Conservation (phyloP, 2,888 invertebrate genomes). For the Andrena haemorrhoa region DNA sequence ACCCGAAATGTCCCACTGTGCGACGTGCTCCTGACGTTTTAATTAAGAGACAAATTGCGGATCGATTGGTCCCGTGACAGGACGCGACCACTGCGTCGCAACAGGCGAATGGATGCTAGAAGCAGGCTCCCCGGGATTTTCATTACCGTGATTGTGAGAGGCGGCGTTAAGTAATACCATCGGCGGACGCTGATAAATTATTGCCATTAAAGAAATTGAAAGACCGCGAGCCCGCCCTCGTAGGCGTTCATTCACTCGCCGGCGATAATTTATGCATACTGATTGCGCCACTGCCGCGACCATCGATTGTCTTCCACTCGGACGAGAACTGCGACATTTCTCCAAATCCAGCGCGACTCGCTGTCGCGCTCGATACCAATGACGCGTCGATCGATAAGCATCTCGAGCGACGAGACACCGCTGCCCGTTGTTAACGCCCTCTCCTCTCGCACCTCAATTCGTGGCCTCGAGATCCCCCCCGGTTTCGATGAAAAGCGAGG, state of each 20-base stretch:
- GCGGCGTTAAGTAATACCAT: constrained; percentile 48
- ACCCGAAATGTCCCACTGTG: too few species aligned
- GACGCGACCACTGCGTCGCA: neutral
- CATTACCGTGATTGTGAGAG: constrained; percentile 38
- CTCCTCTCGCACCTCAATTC: neutral
- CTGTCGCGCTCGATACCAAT: neutral
- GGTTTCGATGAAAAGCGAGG: neutral
- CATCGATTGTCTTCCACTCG: constrained; percentile 32
- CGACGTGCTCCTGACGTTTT: too few species aligned
- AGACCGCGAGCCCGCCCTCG: constrained; percentile 50
- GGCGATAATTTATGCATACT: constrained; percentile 45
- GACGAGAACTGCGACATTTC: constrained; percentile 11
- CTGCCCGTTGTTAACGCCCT: constrained; percentile 13
- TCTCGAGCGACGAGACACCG: neutral
- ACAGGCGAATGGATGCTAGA: neutral
- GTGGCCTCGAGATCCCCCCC: neutral
- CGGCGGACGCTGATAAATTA: constrained; percentile 62
- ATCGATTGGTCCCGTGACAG: too few species aligned
- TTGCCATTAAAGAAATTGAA: constrained; percentile 65
- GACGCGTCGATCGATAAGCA: neutral
- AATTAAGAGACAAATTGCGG: too few species aligned
- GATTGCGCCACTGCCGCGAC: constrained; percentile 32
- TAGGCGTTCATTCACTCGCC: constrained; percentile 64
- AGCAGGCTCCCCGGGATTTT: constrained; percentile 22
- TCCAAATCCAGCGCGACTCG: constrained; percentile 5